A percentile compares a stretch with the other conserved stretches of the same genome.
These are phyloP conservation scores for Acanthochromis polyacanthus DNA, from an alignment of 2,113 vertebrate species.

Conservation along the genomic window DNA sequence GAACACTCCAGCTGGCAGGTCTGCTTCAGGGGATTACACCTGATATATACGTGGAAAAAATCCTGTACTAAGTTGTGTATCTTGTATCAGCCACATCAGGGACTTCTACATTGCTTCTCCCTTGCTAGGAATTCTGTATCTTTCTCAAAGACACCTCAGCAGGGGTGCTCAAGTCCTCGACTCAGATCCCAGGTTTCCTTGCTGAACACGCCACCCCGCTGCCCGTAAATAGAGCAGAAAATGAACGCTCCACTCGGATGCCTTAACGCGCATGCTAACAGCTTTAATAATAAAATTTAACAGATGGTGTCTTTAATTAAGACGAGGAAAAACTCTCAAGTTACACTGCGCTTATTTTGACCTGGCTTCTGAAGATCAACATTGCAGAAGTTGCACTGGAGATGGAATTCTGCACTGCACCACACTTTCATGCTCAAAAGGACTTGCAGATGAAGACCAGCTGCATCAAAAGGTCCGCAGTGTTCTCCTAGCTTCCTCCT, in stretches of 20 bases:
- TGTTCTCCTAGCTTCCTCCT: conserved; percentile 27
- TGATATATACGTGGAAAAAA: conserved; percentile 1
- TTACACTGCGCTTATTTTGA: conserved; percentile 40
- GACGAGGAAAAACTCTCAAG: conserved; percentile 27
- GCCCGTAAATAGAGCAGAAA: conserved; percentile 48
- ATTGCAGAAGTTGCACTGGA: conserved; percentile 47
- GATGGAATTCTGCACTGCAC: conserved; percentile 32
- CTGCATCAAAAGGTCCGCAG: conserved; percentile 62
- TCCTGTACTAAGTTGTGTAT: background rate
- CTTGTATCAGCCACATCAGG: background rate
- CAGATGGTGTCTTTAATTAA: conserved; percentile 73
- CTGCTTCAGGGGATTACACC: too few relatives aligned
- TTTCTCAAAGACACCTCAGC: conserved; percentile 25
- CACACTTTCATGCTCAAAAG: conserved; percentile 70
- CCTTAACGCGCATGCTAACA: conserved; percentile 13
- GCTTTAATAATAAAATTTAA: conserved; percentile 62
- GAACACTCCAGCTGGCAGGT: too few relatives aligned
- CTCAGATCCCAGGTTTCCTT: background rate
- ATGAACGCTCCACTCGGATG: conserved; percentile 16
- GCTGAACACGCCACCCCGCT: conserved; percentile 10
- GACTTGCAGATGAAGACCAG: conserved; percentile 71
- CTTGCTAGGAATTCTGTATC: background rate
- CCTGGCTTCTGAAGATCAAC: conserved; percentile 49
- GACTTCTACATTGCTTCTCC: background rate
- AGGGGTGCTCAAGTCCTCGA: conserved; percentile 4